Base-by-base conservation (phyloP, 2,888 invertebrate genomes). In the Polymixis flavicincta region DNA sequence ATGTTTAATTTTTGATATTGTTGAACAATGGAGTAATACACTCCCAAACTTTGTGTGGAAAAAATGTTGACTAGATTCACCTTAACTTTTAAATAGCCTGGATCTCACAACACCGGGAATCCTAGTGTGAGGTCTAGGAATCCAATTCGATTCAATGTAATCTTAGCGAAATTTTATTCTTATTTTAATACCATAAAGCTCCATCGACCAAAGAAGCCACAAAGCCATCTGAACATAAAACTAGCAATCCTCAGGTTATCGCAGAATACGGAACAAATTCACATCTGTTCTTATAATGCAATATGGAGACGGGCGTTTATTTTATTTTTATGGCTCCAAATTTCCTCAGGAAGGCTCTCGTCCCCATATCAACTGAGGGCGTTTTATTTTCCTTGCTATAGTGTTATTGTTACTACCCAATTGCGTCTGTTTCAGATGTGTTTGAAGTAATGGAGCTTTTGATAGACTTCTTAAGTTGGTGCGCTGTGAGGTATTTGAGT, bases 241-340 rank as follows among this genome's bases (percentile, higher is more conserved):
- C 67, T 70, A 68, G 64, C 28, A 65, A 75, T 70, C 61, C 59
- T 74, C 65, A 66, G 60, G 85, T 78, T 78, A 83, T 82, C 71
- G 78, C 74, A 65, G 74, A 67, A 79, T 82, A 88, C 84, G 83
- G 77, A 85, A 86, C 86, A 85, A 87, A 87, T 86, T 72, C 86
- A 74, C 86, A 86, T 86, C 87, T 86, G 86, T 69, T 87, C 74
- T 65, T 59, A 28, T 75, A 82, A 77, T 80, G 82, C 87, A 88
- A 89, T 90, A 88, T 88, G 87, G 84, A 71, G 71, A 32, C 79
- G 80, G 80, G 82, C 80, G 79, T 88, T 89, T 89, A 89, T 89
- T 88, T 89, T 89, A 90, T 87, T 89, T 89, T 90, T 89, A 89
- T 87, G 70, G 85, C 82, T 61, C 72, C 78, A 87, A 90, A 89